Evolutionary conservation across 2,888 invertebrate species (phyloP).

Genomic region (Himalopsyche kuldschensis): DNA sequence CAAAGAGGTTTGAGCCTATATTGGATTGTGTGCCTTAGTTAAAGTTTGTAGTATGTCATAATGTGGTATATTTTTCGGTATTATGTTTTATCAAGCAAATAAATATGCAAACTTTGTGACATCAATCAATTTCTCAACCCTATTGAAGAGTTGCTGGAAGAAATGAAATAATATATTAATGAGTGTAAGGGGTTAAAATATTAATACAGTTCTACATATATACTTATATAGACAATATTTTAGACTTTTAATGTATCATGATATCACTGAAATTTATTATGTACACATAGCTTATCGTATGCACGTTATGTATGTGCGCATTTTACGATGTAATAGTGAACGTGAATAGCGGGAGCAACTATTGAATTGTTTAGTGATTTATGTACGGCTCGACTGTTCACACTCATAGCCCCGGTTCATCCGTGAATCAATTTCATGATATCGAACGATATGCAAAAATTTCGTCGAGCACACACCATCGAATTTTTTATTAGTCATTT

Average conservation of each 20-base stretch:
- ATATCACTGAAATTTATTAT: neutral
- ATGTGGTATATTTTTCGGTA: too few species aligned
- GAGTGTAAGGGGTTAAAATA: too few species aligned
- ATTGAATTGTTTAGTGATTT: conserved; percentile 1
- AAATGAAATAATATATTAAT: too few species aligned
- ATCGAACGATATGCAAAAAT: neutral
- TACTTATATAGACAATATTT: neutral
- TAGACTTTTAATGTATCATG: neutral
- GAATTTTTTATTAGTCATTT: neutral
- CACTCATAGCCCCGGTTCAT: neutral
- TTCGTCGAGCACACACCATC: neutral
- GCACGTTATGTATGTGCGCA: neutral
- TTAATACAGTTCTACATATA: too few species aligned
- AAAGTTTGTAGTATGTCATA: too few species aligned
- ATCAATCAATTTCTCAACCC: too few species aligned
- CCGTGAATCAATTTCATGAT: neutral
- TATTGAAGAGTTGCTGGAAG: too few species aligned
- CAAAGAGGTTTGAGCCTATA: too few species aligned
- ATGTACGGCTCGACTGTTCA: neutral
- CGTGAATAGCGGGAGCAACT: neutral
- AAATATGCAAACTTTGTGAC: too few species aligned
- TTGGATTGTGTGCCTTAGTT: too few species aligned
- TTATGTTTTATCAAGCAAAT: too few species aligned
- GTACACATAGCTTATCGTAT: neutral
- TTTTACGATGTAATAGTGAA: neutral